phyloP scores from a whole-genome alignment of 1,140 invertebrate species.

The Hyposmocoma kahamanoa region DNA sequence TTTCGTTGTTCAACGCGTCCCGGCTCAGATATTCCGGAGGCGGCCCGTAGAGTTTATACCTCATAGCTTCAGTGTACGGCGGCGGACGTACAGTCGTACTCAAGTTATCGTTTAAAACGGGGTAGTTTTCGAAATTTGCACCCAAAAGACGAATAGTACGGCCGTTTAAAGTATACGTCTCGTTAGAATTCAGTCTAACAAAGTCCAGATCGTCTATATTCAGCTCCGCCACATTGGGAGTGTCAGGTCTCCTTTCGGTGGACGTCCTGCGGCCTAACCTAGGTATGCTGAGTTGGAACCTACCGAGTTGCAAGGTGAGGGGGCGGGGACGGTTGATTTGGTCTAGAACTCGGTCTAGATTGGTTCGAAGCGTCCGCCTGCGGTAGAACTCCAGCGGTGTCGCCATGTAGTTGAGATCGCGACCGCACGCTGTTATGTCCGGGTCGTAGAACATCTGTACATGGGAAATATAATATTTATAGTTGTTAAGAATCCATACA shows the following conservation, averaged over 20 bases:
- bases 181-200: constrained; percentile 37
- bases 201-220: constrained; percentile 49
- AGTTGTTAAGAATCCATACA: too few species aligned
- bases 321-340: constrained; percentile 32
- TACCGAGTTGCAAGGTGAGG: constrained; percentile 47
- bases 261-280: constrained; percentile 30
- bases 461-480: too few species aligned
- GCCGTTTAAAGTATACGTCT: constrained; percentile 63
- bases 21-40: constrained; percentile 74
- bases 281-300: constrained; percentile 56
- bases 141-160: constrained; percentile 57
- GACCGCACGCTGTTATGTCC: constrained; percentile 14
- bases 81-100: constrained; percentile 50
- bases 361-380: constrained; percentile 22
- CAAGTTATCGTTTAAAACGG: constrained; percentile 20
- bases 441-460: too few species aligned
- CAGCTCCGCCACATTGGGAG: constrained; percentile 48
- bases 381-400: constrained; percentile 34
- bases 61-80: constrained; percentile 74
- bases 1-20: constrained; percentile 49
- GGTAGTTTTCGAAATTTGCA: constrained; percentile 53
- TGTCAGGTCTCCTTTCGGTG: constrained; percentile 36
- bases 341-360: constrained; percentile 34
- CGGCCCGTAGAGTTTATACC: constrained; percentile 67
- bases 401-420: constrained; percentile 42